Evolutionary conservation across 2,797 vertebrate species (phyloP).

Genomic region (Silurus lanzhouensis): DNA sequence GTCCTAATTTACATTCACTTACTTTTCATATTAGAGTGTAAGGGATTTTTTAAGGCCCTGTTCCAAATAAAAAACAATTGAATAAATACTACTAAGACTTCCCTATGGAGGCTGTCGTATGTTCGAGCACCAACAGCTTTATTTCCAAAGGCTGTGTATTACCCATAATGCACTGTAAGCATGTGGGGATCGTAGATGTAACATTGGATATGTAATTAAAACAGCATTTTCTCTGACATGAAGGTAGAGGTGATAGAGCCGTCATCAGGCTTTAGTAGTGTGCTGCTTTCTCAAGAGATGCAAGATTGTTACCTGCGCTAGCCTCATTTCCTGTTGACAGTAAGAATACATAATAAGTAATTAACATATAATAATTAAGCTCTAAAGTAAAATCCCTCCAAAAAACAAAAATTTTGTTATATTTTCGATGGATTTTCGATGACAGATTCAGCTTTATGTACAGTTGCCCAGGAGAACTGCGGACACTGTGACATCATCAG

Average conservation of each 20-base stretch:
- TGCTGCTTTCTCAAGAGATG: neutral
- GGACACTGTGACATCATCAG: conserved; percentile 28
- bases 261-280: neutral
- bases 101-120: neutral
- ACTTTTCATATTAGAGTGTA: too few relatives aligned
- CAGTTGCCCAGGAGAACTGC: conserved; percentile 15
- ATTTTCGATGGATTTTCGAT: neutral
- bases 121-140: neutral
- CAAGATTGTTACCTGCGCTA: neutral
- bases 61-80: too few relatives aligned
- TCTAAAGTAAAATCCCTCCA: neutral
- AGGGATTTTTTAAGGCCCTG: too few relatives aligned
- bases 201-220: neutral
- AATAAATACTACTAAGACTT: too few relatives aligned
- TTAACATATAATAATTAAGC: neutral
- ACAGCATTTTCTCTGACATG: neutral
- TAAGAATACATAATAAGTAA: too few relatives aligned
- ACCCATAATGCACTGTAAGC: neutral
- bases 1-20: too few relatives aligned
- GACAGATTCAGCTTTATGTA: conserved; percentile 8
- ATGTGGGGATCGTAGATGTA: neutral
- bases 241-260: neutral
- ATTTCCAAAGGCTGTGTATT: neutral
- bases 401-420: neutral
- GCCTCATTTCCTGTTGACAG: neutral